These are phyloP conservation scores for Beris morrisii DNA, from an alignment of 2,888 invertebrate species.

Conservation along the genomic window DNA sequence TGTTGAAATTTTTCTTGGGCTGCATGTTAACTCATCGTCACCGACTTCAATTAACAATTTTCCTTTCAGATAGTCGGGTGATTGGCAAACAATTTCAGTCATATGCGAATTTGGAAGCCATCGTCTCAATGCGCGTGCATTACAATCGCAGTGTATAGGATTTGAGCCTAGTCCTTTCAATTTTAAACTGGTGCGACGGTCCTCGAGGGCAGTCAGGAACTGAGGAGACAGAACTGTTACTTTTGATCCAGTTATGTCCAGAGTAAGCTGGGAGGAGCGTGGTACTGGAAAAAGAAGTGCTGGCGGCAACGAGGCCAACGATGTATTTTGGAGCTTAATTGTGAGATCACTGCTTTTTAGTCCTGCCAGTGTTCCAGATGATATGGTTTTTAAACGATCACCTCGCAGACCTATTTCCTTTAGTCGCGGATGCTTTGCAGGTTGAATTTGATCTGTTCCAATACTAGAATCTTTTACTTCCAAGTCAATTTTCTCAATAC, in stretches of 20 bases:
- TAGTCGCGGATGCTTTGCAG: slow-evolving; percentile 76
- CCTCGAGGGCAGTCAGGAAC: slow-evolving; percentile 77
- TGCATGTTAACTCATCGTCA: slow-evolving; percentile 81
- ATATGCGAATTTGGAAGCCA: slow-evolving; percentile 72
- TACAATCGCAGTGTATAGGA: slow-evolving; percentile 85
- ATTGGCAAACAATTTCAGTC: slow-evolving; percentile 65
- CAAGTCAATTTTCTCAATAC: slow-evolving; percentile 75
- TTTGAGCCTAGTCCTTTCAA: slow-evolving; percentile 76
- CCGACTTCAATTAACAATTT: slow-evolving; percentile 73
- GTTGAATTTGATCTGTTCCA: slow-evolving; percentile 79
- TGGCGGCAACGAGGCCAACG: slow-evolving; percentile 74
- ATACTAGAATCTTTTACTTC: slow-evolving; percentile 84
- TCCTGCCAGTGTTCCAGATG: slow-evolving; percentile 82
- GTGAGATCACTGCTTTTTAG: slow-evolving; percentile 71
- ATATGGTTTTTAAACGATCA: slow-evolving; percentile 71
- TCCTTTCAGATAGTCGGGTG: slow-evolving; percentile 71
- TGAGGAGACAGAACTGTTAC: slow-evolving; percentile 76
- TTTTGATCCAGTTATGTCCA: slow-evolving; percentile 79
- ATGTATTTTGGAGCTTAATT: slow-evolving; percentile 80
- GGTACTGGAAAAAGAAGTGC: slow-evolving; percentile 85
- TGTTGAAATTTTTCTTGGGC: slow-evolving; percentile 63
- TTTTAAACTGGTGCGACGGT: slow-evolving; percentile 73
- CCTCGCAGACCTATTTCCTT: slow-evolving; percentile 75
- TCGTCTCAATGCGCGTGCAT: slow-evolving; percentile 74
- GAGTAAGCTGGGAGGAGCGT: slow-evolving; percentile 75